phyloP scores from a whole-genome alignment of 2,888 invertebrate genomes.

The Ypsolopha sequella region DNA sequence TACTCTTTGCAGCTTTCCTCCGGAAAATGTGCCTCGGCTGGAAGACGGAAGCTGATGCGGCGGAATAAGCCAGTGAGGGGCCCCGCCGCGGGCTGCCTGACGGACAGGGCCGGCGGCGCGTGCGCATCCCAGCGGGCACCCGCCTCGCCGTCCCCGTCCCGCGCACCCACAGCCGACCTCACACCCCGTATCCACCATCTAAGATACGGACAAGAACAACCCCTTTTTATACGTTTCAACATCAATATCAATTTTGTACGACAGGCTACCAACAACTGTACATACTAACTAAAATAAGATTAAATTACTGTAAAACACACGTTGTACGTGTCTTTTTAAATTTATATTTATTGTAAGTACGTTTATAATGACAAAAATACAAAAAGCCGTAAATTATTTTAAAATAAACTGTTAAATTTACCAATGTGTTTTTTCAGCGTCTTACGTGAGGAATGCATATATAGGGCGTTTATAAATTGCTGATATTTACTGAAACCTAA shows the following conservation, averaged over 20 bases:
- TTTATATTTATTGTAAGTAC: slow-evolving; percentile 53
- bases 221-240: slow-evolving; percentile 58
- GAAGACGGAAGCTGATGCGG: slow-evolving; percentile 48
- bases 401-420: slow-evolving; percentile 59
- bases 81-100: slow-evolving; percentile 11
- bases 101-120: slow-evolving; percentile 4
- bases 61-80: slow-evolving; percentile 14
- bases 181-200: slow-evolving; percentile 44
- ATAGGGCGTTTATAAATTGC: no score
- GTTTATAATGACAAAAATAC: slow-evolving; percentile 62
- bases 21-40: slow-evolving; percentile 84
- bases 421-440: not conserved
- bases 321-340: slow-evolving; percentile 66
- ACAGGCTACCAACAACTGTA: slow-evolving; percentile 53
- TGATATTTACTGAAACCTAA: no score
- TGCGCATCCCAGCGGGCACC: slow-evolving; percentile 17
- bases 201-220: slow-evolving; percentile 46
- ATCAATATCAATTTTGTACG: slow-evolving; percentile 51
- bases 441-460: not conserved
- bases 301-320: slow-evolving; percentile 66
- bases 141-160: slow-evolving; percentile 17
- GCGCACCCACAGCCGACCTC: slow-evolving; percentile 16
- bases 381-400: slow-evolving; percentile 61
- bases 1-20: slow-evolving; percentile 79
- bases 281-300: slow-evolving; percentile 60